A percentile compares a stretch with the other conserved stretches of the same genome.
These are phyloP conservation scores for Oncorhynchus gorbuscha DNA, from an alignment of 2,113 vertebrate genomes.

Conservation along the genomic window DNA sequence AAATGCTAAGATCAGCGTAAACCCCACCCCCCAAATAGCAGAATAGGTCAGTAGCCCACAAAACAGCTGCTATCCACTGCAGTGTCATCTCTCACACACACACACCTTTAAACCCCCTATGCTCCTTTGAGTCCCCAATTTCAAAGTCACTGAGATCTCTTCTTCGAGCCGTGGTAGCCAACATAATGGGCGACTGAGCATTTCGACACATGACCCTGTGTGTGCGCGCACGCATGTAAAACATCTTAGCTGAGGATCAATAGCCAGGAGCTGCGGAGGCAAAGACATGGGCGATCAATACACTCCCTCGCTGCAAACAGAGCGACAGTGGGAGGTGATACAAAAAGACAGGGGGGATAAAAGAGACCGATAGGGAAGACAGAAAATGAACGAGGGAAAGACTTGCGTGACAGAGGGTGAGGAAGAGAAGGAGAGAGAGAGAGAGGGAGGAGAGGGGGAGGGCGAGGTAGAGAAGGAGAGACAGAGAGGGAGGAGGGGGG, in stretches of 20 bases:
- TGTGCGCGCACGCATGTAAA: constrained; percentile 42
- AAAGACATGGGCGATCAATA: constrained; percentile 81
- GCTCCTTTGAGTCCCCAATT: too few relatives aligned
- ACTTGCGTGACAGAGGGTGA: neutral
- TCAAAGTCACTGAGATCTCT: too few relatives aligned
- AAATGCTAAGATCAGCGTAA: too few relatives aligned
- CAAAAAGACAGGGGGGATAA: constrained; percentile 57
- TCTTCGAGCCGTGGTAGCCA: too few relatives aligned
- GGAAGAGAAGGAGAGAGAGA: constrained; percentile 10
- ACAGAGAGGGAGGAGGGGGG: too few relatives aligned
- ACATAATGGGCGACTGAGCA: too few relatives aligned
- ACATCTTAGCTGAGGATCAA: constrained; percentile 71
- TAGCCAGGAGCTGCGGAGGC: constrained; percentile 75
- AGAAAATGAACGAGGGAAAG: constrained; percentile 45
- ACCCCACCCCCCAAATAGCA: too few relatives aligned
- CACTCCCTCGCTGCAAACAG: constrained; percentile 66
- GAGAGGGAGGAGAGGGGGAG: neutral
- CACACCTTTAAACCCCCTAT: too few relatives aligned
- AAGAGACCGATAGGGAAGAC: constrained; percentile 50
- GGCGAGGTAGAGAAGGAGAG: too few relatives aligned
- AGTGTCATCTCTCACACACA: too few relatives aligned
- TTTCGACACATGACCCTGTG: neutral
- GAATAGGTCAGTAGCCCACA: too few relatives aligned
- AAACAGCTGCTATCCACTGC: too few relatives aligned
- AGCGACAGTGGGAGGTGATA: constrained; percentile 61